A percentile compares a stretch with the other conserved stretches of the same genome.
phyloP scores from a whole-genome alignment of 92 coral and sea anemone species.

The Bergia sp. region DNA sequence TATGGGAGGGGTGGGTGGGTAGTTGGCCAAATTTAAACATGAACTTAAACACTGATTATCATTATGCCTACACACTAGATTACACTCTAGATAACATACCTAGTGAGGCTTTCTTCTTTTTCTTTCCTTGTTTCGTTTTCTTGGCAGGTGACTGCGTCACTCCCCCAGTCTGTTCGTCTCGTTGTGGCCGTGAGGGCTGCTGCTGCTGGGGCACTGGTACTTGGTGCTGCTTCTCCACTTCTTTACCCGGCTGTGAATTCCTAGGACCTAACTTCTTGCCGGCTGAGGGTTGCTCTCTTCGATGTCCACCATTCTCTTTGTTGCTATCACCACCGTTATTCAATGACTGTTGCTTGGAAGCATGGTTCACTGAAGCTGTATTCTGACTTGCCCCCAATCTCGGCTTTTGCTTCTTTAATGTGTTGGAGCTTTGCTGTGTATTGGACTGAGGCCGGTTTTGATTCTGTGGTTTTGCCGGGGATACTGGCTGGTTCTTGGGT shows the following conservation, averaged over 20 bases:
- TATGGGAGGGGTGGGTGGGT: too few species aligned
- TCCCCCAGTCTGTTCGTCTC: neutral
- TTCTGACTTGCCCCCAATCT: neutral
- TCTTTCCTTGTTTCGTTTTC: conserved; percentile 30
- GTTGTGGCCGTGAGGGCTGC: conserved; percentile 11
- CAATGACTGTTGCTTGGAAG: conserved; percentile 2
- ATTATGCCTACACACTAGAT: neutral
- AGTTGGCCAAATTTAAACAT: too few species aligned
- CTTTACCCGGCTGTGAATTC: conserved; percentile 1
- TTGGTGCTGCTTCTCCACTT: conserved; percentile 11
- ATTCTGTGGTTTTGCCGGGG: conserved; percentile 21
- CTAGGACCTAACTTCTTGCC: neutral
- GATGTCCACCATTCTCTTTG: conserved; percentile 34
- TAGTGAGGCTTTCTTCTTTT: conserved; percentile 35
- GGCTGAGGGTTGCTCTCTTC: conserved; percentile 7
- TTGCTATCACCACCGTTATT: conserved; percentile 12
- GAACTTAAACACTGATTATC: too few species aligned
- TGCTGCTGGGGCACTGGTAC: conserved; percentile 17
- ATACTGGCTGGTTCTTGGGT: neutral
- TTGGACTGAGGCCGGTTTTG: conserved; percentile 23
- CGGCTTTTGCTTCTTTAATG: conserved; percentile 17
- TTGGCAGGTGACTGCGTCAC: conserved; percentile 5
- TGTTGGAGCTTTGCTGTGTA: conserved; percentile 10
- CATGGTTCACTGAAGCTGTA: neutral
- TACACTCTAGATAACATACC: neutral